These are phyloP conservation scores for Cyclargus thomasi DNA, from an alignment of 1,140 invertebrate species.

Conservation along the genomic window DNA sequence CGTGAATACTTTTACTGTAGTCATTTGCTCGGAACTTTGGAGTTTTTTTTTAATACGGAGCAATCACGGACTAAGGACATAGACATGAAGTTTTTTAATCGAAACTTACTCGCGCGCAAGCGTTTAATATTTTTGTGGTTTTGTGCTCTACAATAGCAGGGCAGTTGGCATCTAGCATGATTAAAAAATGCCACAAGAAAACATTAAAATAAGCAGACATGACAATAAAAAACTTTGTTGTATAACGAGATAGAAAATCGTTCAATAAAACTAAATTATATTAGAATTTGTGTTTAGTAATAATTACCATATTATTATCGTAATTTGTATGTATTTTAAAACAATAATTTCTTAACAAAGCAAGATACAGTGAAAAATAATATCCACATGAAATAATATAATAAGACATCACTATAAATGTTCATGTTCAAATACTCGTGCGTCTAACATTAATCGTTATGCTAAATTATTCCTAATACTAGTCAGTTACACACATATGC, in stretches of 20 bases:
- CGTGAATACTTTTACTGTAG: conserved; percentile 53
- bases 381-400: too few relatives aligned
- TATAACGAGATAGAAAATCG: too few relatives aligned
- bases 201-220: too few relatives aligned
- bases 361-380: too few relatives aligned
- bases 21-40: conserved; percentile 29
- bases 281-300: too few relatives aligned
- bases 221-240: too few relatives aligned
- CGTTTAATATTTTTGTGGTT: neutral
- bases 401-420: neutral
- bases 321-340: too few relatives aligned
- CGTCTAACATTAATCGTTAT: neutral
- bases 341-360: too few relatives aligned
- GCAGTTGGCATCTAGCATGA: neutral
- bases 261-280: too few relatives aligned
- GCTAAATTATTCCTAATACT: neutral
- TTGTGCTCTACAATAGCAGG: neutral
- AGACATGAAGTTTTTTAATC: neutral
- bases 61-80: neutral
- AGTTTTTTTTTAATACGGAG: neutral
- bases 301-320: too few relatives aligned
- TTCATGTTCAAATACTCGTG: neutral
- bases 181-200: too few relatives aligned
- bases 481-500: neutral
- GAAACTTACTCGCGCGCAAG: neutral